phyloP scores from a whole-genome alignment of 2,113 vertebrate species.

The Struthidea cinerea region DNA sequence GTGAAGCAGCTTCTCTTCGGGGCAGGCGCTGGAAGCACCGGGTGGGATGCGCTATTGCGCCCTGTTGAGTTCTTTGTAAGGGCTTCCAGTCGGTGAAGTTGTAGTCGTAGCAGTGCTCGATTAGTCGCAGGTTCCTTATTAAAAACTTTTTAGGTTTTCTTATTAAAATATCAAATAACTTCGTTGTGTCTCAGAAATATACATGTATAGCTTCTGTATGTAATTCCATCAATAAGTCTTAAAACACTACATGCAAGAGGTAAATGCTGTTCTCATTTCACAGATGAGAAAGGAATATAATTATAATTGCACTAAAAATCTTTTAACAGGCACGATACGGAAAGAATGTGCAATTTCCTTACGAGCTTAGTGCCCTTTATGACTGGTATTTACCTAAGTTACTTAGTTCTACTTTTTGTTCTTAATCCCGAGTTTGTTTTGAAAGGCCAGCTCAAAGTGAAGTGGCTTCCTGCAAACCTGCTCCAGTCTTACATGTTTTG shows the following conservation, averaged over 20 bases:
- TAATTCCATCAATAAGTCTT: background rate
- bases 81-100: background rate
- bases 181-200: accelerated
- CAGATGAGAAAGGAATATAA: background rate
- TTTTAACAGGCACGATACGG: background rate
- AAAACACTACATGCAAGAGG: background rate
- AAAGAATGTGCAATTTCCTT: background rate
- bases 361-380: background rate
- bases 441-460: background rate
- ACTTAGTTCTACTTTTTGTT: background rate
- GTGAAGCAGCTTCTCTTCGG: background rate
- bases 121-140: no score
- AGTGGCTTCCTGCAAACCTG: background rate
- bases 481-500: background rate
- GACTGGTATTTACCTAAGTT: background rate
- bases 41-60: background rate
- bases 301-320: background rate
- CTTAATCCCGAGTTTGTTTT: background rate
- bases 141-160: accelerated
- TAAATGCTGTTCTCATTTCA: background rate
- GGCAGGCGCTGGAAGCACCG: background rate
- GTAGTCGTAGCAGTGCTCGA: background rate
- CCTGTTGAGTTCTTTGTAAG: background rate
- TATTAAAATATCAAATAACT: background rate
- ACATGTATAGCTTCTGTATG: background rate